Conservation (phyloP, 2,113 vertebrate species). For the Athene noctua region DNA sequence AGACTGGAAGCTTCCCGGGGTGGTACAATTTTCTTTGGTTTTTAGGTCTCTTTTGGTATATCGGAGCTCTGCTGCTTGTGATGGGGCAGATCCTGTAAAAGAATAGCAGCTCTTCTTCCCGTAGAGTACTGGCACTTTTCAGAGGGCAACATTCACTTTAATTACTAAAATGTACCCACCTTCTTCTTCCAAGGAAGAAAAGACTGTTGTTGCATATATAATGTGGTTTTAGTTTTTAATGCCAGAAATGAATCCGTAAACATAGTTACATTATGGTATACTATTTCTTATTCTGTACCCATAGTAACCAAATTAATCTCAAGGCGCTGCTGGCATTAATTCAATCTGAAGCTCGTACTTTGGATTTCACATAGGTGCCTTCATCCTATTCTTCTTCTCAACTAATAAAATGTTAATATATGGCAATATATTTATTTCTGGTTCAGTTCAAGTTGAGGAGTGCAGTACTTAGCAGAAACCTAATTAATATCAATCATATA, state of each 20-base stretch:
- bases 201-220: conserved; percentile 67
- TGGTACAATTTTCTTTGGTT: background rate
- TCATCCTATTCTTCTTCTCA: conserved; percentile 66
- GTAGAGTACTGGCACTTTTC: conserved; percentile 46
- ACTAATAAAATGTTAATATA: conserved; percentile 78
- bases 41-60: background rate
- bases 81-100: background rate
- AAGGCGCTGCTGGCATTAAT: conserved; percentile 69
- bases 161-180: conserved; percentile 63
- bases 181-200: conserved; percentile 62
- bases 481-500: conserved; percentile 78
- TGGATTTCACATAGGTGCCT: conserved; percentile 72
- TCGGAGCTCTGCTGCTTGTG: background rate
- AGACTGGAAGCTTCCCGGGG: background rate
- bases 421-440: conserved; percentile 76
- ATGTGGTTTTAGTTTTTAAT: conserved; percentile 68
- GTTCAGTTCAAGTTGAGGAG: conserved; percentile 73
- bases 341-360: conserved; percentile 68
- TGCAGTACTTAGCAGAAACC: conserved; percentile 65
- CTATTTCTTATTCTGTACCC: conserved; percentile 73
- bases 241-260: conserved; percentile 75
- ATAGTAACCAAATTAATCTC: conserved; percentile 79
- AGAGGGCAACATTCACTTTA: conserved; percentile 57
- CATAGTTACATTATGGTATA: conserved; percentile 68
- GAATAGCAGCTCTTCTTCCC: background rate